Evolutionary conservation across 2,113 vertebrate genomes (phyloP), one percentile per base, ranked within the genome.

Genomic region (Oncorhynchus clarkii): DNA sequence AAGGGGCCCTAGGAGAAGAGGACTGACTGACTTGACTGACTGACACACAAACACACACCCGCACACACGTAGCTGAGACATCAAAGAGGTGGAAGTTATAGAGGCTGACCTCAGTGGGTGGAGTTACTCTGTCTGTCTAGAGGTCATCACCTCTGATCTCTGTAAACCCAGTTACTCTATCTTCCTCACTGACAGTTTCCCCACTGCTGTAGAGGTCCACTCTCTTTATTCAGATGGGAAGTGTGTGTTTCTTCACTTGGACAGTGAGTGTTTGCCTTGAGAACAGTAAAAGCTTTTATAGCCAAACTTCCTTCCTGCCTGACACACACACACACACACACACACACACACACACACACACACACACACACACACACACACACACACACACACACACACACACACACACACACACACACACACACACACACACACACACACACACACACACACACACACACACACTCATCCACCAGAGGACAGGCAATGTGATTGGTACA

Each of bases 301-400:
- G 75, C 77, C 83, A 67, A 80, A 86, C 83, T 85, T 90, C 86
- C 88, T 88, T 88, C 87, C 84, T 87, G 88, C 82, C 83, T 88
- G 82, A 85, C 67, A 11, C 8, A 8, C 70, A 80, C 75, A 84
- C 8, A 45, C 39, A 9, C 34, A 8, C 34, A 39, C 34, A 39
- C 34, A 39, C 7, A 39, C 34, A 39, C 34, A 39, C 34, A 31
- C 31, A 31, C 31, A 31, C 31, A 31, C 5, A 31, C 31, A 31
- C 31, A 31, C 31, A 39, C 34, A 39, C 34, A 39, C 34, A 39
- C 34, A 39, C 34, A 39, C 34, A 76, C 60, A 74, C 51, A 76
- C 85, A 39, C 88, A 89, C 87, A 49, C 79, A 85, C 22, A 88
- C 87, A 39, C 77, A 73, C 34, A 34, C 34, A 8, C 34, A 34